Evolutionary conservation across 2,888 invertebrate species (phyloP), one percentile per base, ranked within the genome.

Genomic region (Xestia xanthographa): DNA sequence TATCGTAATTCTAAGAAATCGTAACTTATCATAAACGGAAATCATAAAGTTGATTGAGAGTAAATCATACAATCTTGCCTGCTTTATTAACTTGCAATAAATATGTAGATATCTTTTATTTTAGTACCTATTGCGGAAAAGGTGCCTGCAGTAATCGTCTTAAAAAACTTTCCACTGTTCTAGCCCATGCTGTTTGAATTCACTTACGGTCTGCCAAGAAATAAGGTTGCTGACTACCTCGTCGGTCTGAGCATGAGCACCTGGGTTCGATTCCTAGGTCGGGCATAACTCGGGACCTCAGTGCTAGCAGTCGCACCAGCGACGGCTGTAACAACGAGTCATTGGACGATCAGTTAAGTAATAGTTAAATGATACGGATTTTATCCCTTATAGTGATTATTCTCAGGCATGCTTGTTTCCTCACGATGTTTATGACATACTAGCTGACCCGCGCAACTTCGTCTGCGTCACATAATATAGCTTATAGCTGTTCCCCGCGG

Each of bases 1-100:
- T 79, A 79, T 79, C 48, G 63, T 12, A 67, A n/a, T 79, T 81
- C 81, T 58, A 56, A 79, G 81, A 38, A 81, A 63, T 67, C 63
- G 41, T 69, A 26, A 66, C 43, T 66, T 69, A 82, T 82, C 76
- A 12, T 22, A 20, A 14, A 29, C 45, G 79, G 79, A 80, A 76
- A 82, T 67, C 11, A 14, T 79, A 65, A 75, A 68, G 62, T 26
- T 62, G 66, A 67, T 68, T 77, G 58, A 80, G 77, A 80, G 45
- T 69, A 75, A 76, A 48, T 76, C 45, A 69, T 56, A 41, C 17
- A 66, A 53, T 53, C 50, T 45, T 76, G 14, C 63, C 38, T 69
- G 58, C 69, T 75, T 75, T 79, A 79, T 79, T 17, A 6, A 26
- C 48, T 48, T 20, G 53, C 74, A 34, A 67, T 79, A 77, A 79